Percentiles rank a stretch among this genome's conserved stretches.
phyloP scores from a whole-genome alignment of 2,113 vertebrate species.

The Asarcornis scutulata region DNA sequence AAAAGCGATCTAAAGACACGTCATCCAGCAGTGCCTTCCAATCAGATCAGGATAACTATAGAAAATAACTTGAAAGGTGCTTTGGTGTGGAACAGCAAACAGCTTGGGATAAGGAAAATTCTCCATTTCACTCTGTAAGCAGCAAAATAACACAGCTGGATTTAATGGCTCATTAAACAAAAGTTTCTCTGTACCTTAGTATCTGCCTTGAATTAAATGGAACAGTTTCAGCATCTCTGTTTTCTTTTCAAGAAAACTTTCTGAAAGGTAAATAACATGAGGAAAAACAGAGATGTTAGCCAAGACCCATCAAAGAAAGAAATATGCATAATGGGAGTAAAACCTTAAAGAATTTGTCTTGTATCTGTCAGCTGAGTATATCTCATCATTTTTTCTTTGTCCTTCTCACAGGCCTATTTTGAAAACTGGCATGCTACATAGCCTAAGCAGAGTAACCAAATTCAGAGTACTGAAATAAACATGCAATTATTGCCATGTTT shows the following conservation, averaged over 20 bases:
- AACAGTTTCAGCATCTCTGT: conserved; percentile 27
- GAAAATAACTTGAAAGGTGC: conserved; percentile 57
- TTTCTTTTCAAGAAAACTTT: conserved; percentile 61
- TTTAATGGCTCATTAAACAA: conserved; percentile 22
- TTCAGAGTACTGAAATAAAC: conserved; percentile 60
- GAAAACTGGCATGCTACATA: conserved; percentile 66
- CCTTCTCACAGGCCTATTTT: conserved; percentile 47
- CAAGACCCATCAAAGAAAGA: conserved; percentile 64
- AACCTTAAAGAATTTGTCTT: conserved; percentile 21
- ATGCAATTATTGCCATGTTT: conserved; percentile 72
- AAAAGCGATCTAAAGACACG: conserved; percentile 39
- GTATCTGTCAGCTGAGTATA: conserved; percentile 35
- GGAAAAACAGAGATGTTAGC: conserved; percentile 54
- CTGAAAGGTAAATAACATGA: conserved; percentile 42
- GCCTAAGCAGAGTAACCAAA: conserved; percentile 62
- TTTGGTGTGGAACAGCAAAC: conserved; percentile 66
- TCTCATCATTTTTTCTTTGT: conserved; percentile 34
- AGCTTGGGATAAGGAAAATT: conserved; percentile 32
- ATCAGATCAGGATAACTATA: conserved; percentile 44
- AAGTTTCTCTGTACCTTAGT: conserved; percentile 41
- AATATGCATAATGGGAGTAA: conserved; percentile 43
- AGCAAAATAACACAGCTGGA: conserved; percentile 23
- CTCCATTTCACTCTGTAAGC: conserved; percentile 26
- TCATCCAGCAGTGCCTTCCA: conserved; percentile 1
- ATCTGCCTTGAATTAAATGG: conserved; percentile 59